Conservation (phyloP, 1,140 invertebrate genomes). For the Rhyacophila brunnea region DNA sequence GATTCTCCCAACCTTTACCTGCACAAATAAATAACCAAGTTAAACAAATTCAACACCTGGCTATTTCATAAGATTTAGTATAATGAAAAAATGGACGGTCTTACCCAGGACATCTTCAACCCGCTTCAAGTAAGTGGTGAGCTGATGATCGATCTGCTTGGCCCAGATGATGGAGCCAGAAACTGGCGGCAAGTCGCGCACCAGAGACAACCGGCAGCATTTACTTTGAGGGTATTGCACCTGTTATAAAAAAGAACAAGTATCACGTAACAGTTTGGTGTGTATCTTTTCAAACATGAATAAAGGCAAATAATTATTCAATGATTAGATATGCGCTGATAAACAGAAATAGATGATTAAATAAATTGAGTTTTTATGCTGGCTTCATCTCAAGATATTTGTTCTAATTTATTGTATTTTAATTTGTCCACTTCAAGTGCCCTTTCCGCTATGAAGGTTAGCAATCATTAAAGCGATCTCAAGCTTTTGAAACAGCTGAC, state of each 20-base stretch:
- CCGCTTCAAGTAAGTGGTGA: conserved; percentile 93
- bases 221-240: conserved; percentile 92
- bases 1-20: conserved; percentile 98
- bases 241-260: conserved; percentile 43
- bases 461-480: too few species aligned
- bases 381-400: too few species aligned
- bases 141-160: conserved; percentile 95
- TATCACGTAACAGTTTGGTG: not conserved
- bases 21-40: conserved; percentile 29
- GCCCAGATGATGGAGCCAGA: conserved; percentile 99
- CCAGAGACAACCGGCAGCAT: conserved; percentile 84
- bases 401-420: too few species aligned
- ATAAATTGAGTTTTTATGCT: too few species aligned
- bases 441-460: too few species aligned
- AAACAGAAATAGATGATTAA: too few species aligned
- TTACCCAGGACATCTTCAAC: conserved; percentile 95
- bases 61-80: conserved; percentile 1
- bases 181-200: conserved; percentile 92
- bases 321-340: too few species aligned
- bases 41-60: conserved; percentile 1
- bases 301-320: not conserved
- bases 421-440: too few species aligned
- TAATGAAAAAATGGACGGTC: not conserved
- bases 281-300: conserved; percentile 1
- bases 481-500: too few species aligned